Evolutionary conservation across 2,113 vertebrate species (phyloP).

Genomic region (Cinclus cinclus): DNA sequence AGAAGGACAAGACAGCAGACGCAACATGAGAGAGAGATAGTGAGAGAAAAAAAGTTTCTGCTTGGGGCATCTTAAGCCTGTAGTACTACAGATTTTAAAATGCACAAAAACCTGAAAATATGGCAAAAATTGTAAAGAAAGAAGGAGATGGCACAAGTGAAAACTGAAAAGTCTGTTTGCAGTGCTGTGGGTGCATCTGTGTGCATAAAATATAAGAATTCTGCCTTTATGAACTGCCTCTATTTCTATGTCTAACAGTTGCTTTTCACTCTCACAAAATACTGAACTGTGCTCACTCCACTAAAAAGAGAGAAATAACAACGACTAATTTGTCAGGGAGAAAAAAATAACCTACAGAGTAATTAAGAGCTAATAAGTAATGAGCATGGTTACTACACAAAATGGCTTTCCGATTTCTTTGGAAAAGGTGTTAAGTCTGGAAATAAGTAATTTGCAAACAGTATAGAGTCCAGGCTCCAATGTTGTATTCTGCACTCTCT

Average conservation of each 20-base stretch:
- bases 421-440: not conserved
- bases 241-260: slow-evolving; percentile 9
- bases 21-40: not conserved
- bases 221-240: not conserved
- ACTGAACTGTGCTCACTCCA: not conserved
- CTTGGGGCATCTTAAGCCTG: not conserved
- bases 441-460: not conserved
- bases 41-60: not conserved
- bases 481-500: rapidly evolving
- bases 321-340: not conserved
- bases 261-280: not conserved
- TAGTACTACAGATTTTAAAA: not conserved
- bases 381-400: not conserved
- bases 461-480: not conserved
- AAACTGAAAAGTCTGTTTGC: not conserved
- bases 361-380: not conserved
- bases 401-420: not conserved
- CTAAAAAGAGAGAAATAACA: not conserved
- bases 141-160: not conserved
- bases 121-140: not conserved
- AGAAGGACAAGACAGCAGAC: not conserved
- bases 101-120: not conserved
- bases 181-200: not conserved
- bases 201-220: not conserved
- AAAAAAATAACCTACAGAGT: not conserved